phyloP scores from a whole-genome alignment of 2,113 vertebrate species.

The Hydropotes inermis region DNA sequence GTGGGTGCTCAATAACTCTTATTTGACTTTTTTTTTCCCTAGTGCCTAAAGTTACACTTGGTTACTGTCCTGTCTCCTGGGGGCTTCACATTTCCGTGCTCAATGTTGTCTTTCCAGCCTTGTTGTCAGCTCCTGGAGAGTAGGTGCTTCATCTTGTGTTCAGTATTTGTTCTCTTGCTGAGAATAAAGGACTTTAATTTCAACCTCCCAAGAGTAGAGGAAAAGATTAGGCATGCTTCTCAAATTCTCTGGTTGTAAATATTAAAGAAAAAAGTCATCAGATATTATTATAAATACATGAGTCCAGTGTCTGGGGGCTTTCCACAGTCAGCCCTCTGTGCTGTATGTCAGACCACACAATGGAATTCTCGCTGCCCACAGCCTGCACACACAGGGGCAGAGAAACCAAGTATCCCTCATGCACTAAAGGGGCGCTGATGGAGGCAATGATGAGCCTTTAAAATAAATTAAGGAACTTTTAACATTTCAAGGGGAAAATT shows the following conservation, averaged over 20 bases:
- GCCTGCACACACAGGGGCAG: neutral
- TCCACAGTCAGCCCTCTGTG: neutral
- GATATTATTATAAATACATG: neutral
- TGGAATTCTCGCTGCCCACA: neutral
- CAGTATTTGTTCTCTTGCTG: neutral
- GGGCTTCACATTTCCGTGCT: neutral
- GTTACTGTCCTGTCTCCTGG: neutral
- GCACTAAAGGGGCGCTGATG: neutral
- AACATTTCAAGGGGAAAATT: slow-evolving; percentile 73
- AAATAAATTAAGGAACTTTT: slow-evolving; percentile 72
- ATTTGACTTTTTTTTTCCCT: neutral
- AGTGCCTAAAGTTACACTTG: neutral
- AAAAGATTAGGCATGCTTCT: neutral
- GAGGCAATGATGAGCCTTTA: slow-evolving; percentile 46
- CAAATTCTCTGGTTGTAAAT: neutral
- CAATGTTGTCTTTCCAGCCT: neutral
- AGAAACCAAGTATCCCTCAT: neutral
- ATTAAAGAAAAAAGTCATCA: neutral
- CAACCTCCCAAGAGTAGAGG: neutral
- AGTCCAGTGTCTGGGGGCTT: neutral
- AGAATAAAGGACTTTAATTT: neutral
- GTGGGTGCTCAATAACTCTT: neutral
- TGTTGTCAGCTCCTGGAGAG: neutral
- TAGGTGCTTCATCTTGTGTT: neutral
- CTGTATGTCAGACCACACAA: neutral